Conservation (phyloP, 2,797 vertebrate genomes). For the Huso huso region DNA sequence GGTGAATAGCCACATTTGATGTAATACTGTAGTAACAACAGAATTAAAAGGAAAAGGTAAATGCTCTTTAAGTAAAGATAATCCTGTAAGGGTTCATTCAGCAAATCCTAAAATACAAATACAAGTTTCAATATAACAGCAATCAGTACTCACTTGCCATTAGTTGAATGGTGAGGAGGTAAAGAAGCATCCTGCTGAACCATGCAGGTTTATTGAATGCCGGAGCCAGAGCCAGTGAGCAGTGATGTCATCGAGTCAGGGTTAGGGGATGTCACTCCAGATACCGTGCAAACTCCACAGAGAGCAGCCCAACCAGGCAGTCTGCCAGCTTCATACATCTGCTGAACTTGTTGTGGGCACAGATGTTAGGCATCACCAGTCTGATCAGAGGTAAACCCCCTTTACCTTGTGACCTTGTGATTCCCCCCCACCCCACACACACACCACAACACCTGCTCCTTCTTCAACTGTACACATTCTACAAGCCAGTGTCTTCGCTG, state of each 20-base stretch:
- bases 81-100: no score
- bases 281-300: no score
- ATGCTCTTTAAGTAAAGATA: no score
- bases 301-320: no score
- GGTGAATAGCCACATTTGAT: no score
- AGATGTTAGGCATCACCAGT: neutral
- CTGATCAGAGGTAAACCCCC: neutral
- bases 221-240: slow-evolving; percentile 21
- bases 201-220: slow-evolving; percentile 19
- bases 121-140: neutral
- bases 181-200: slow-evolving; percentile 32
- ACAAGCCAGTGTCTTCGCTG: neutral
- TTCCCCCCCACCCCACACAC: neutral
- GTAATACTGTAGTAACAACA: no score
- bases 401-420: neutral
- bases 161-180: slow-evolving; percentile 46
- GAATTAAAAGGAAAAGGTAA: no score
- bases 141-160: slow-evolving; percentile 43
- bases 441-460: neutral
- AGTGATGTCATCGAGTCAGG: slow-evolving; percentile 40
- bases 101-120: no score
- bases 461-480: neutral
- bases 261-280: slow-evolving; percentile 50
- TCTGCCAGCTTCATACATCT: neutral
- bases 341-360: neutral